Evolutionary conservation across 1,140 invertebrate species (phyloP), one percentile per base, ranked within the genome.

Genomic region (Cryptotermes secundus): DNA sequence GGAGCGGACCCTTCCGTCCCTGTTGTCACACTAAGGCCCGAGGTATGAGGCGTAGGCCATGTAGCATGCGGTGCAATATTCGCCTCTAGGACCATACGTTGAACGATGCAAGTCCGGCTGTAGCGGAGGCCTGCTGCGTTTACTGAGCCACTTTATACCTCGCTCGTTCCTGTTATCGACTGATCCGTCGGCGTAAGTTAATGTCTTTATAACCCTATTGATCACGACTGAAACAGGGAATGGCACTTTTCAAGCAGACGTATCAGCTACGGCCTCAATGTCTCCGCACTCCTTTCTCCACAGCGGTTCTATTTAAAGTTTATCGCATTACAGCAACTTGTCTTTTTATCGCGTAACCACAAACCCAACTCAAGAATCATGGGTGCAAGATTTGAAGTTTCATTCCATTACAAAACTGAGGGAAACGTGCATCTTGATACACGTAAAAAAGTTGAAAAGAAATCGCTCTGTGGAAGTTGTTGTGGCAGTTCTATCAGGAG

Each of bases 401-500:
- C 24, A 59, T 59, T 59, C 26, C 53, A 59, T 59, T 14, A 59
- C 53, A 59, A 22, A 59, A 59, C 53, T 59, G 24, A 59, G 12
- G 53, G 19, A 59, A 59, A 59, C 53, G 53, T 59, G 53, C 1
- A 59, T 31, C 59, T 31, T 72, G 59, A 72, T 31, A 72, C 6
- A 59, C 3, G 3, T 31, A 72, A 72, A 31, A 72, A 72, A 14
- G n/a, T 31, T 72, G n/a, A 72, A 72, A 72, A 72, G 59, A 72
- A 72, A 72, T 72, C 59, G 59, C n/a, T 72, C 59, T 26, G 31
- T n/a, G n/a, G 59, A 72, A 72, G n/a, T 31, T 72, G 59, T 72
- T 72, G 59, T 72, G 59, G 59, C 59, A 72, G 59, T 72, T 72
- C n/a, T 72, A 72, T 72, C 59, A 72, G 59, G 45, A 72, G 59